Evolutionary conservation across 2,113 vertebrate genomes (phyloP), one percentile per base, ranked within the genome.

Genomic region (human (Homo sapiens)): DNA sequence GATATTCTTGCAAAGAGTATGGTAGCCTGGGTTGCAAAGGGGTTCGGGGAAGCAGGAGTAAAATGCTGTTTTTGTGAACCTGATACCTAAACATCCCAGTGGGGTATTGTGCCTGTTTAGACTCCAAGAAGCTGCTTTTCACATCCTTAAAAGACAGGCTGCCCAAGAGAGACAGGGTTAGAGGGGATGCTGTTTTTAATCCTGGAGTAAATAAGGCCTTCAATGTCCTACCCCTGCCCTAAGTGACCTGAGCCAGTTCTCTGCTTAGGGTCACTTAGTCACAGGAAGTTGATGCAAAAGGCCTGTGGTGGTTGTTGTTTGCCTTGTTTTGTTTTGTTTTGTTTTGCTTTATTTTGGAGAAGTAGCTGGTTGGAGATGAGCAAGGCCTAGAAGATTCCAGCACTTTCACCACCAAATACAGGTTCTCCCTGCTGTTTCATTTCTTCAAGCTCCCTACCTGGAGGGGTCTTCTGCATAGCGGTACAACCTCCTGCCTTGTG

Each of bases 81-180:
- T 95, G 81, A 96, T 79, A 87, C 25, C 38, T 94, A 91, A 91
- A 94, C 76, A 94, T 95, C 45, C 82, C 84, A 59, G 25, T 59
- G 68, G 82, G 92, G 40, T 68, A 78, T 27, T 84, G 16, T 32
- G 17, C 82, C 76, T 89, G 75, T 93, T 97, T 94, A 78, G 75
- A 83, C 38, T 90, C 88, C 48, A 83, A 45, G 55, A 76, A 89
- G 52, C 18, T 88, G 70, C 50, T 95, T 92, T 89, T 96, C 45
- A 89, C 84, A 76, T 84, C 55, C 48, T 96, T 93, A 94, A 97
- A 94, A 92, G 89, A 93, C 50, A 96, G 96, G 70, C 48, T 92
- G 59, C 22, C 55, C 18, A 35, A 22, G 38, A 70, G 8, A 43
- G 52, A 38, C 20, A 82, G 50, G n/a, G 14, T 81, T 66, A 81